Percentiles rank a stretch among this genome's conserved stretches.
phyloP scores from a whole-genome alignment of 2,888 invertebrate species.

The Sabatieria punctata region DNA sequence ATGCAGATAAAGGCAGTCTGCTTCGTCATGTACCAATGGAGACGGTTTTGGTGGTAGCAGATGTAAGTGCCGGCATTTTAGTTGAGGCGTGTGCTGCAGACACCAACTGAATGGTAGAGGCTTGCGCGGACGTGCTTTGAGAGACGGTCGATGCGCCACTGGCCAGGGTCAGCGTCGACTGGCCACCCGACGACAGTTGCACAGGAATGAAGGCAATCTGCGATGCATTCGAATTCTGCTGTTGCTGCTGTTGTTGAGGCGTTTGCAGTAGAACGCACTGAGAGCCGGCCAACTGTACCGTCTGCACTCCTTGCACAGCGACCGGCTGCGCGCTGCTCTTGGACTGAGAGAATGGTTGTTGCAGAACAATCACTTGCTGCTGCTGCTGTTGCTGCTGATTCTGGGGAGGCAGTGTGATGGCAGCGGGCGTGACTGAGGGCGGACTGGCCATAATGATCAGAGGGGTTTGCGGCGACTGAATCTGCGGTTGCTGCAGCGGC shows the following conservation, averaged over 20 bases:
- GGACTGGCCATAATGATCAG: neutral
- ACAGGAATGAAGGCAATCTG: neutral
- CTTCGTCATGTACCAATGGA: neutral
- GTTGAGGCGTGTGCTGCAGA: too few relatives aligned
- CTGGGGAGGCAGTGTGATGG: neutral
- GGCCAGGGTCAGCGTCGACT: neutral
- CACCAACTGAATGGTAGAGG: too few relatives aligned
- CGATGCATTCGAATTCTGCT: too few relatives aligned
- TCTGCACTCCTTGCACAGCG: neutral
- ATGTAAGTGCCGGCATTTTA: too few relatives aligned
- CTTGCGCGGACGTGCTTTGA: too few relatives aligned
- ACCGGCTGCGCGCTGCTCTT: neutral
- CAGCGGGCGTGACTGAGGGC: neutral
- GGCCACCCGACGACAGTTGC: neutral
- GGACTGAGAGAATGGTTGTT: neutral
- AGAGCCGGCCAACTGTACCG: conserved; percentile 12
- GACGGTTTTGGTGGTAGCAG: conserved; percentile 1
- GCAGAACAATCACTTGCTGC: neutral
- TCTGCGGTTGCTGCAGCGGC: neutral
- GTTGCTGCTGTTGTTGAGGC: conserved; percentile 10
- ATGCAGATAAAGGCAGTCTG: neutral
- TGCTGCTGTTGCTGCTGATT: neutral
- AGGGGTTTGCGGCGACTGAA: neutral
- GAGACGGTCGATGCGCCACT: neutral
- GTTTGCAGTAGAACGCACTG: conserved; percentile 7